These are phyloP conservation scores for Drosophila subpulchrella DNA, from an alignment of 1,140 invertebrate genomes.

Conservation along the genomic window DNA sequence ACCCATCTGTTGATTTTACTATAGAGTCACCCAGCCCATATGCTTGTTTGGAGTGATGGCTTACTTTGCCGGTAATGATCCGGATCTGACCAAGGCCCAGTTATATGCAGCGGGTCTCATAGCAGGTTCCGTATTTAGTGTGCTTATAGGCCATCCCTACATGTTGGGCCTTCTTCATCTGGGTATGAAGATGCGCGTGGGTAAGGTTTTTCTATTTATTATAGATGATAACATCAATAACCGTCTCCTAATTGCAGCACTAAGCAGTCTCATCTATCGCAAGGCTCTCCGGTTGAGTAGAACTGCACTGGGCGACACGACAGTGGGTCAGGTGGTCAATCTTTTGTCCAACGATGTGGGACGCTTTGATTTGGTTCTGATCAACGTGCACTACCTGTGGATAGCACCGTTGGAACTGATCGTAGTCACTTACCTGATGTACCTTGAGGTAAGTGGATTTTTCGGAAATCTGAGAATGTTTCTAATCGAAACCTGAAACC, in stretches of 20 bases:
- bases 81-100: constrained; percentile 84
- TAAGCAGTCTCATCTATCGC: constrained; percentile 89
- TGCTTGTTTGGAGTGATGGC: constrained; percentile 63
- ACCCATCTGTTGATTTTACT: not conserved
- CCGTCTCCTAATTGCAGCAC: constrained; percentile 71
- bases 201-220: not conserved
- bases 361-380: constrained; percentile 81
- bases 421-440: constrained; percentile 85
- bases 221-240: not conserved
- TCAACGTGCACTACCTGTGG: constrained; percentile 85
- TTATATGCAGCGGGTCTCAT: constrained; percentile 87
- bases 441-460: constrained; percentile 57
- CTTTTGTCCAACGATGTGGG: constrained; percentile 88
- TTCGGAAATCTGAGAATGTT: not conserved
- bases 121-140: constrained; percentile 85
- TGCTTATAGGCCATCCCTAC: constrained; percentile 87
- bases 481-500: constrained; percentile 7
- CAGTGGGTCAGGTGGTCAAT: constrained; percentile 91
- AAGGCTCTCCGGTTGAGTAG: constrained; percentile 88
- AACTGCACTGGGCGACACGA: constrained; percentile 90
- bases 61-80: constrained; percentile 62
- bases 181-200: constrained; percentile 83
- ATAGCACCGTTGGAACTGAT: constrained; percentile 86
- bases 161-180: constrained; percentile 86
- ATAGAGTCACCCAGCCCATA: constrained; percentile 66